Base-by-base conservation (phyloP, 2,797 vertebrate species). In the Halcyon smyrnensis region DNA sequence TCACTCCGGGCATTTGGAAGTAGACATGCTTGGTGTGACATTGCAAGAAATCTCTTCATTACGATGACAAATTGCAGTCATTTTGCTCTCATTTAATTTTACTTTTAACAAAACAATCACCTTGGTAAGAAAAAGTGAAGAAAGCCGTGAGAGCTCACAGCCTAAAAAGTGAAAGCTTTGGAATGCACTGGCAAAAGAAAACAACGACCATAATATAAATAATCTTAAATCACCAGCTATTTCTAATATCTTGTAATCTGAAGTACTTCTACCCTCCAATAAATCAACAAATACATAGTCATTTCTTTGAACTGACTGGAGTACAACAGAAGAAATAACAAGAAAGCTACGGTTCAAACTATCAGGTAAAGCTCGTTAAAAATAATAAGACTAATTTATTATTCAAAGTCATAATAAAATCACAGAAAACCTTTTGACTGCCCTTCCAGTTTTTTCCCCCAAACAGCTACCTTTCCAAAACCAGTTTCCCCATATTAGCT, bases 31-130 rank as follows among this genome's bases (percentile, higher is more conserved):
- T 7, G 3, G n/a, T 81, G 51, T 57, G 69, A 81, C 69, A 79
- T 24, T 17, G 37, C n/a, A 76, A 90, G 60, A 85, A 85, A 75
- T 76, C 45, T 71, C 87, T 65, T 73, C 15, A 12, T 89, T 93
- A 80, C 43, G 36, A 76, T 79, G 90, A 95, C 87, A 95, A 94
- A 95, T 54, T 73, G 78, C 73, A 76, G 43, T 70, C 34, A 85
- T 70, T 95, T 90, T 68, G 34, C 74, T 84, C 87, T 92, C 7
- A 3, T 67, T 87, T 77, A 82, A 84, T 95, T 84, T 89, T 81
- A 84, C 51, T 78, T 94, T 81, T 94, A 93, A 68, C 50, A 85
- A 95, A 97, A 95, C 77, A 94, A 86, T 86, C 71, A 46, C 36
- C 41, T 89, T 71, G 25, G 39, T 84, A 74, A 82, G 67, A 51